Evolutionary conservation across 2,888 invertebrate genomes (phyloP).

Genomic region (Apoda limacodes): DNA sequence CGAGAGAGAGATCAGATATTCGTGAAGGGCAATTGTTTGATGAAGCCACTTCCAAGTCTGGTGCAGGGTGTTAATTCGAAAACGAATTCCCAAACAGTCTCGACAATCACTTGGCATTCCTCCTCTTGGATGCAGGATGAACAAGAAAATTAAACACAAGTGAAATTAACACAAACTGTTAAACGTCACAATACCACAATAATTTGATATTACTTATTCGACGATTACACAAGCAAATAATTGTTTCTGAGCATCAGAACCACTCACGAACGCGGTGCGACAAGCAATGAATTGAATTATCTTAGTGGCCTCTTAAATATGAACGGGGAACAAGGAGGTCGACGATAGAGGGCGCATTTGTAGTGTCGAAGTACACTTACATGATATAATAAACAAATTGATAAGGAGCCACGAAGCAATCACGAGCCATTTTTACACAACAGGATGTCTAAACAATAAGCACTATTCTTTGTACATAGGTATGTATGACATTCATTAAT

Average conservation of each 20-base stretch:
- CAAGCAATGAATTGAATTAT: conserved; percentile 56
- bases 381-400: conserved; percentile 55
- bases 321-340: conserved; percentile 55
- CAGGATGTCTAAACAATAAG: no score
- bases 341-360: no score
- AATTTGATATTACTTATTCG: conserved; percentile 14
- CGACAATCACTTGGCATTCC: conserved; percentile 78
- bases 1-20: conserved; percentile 85
- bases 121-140: conserved; percentile 65
- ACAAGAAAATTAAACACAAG: conserved; percentile 50
- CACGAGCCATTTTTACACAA: no score
- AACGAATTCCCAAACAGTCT: conserved; percentile 89
- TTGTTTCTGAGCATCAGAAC: conserved; percentile 20
- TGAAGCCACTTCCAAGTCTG: conserved; percentile 97
- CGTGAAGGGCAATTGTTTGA: conserved; percentile 89
- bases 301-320: conserved; percentile 55
- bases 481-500: no score
- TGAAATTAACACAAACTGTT: conserved; percentile 25
- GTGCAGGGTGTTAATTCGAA: conserved; percentile 88
- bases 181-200: no score
- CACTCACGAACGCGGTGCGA: conserved; percentile 35
- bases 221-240: conserved; percentile 14
- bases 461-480: no score
- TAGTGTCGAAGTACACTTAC: conserved; percentile 57
- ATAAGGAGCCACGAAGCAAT: conserved; percentile 59